Base-by-base conservation (phyloP, 1,140 invertebrate genomes). In the Ectropis grisescens region DNA sequence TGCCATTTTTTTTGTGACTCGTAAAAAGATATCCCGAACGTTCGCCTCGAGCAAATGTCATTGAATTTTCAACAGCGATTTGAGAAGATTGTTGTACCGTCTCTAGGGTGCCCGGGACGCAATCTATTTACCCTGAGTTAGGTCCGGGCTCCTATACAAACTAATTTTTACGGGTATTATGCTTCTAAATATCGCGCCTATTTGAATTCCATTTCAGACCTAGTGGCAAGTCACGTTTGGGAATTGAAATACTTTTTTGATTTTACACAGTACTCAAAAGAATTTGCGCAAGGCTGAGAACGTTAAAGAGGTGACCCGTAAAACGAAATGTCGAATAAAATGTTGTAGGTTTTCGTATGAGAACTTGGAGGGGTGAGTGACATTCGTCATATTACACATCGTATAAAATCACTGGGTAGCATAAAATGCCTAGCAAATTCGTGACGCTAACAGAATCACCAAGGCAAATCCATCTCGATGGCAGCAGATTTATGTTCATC, bases 1-100 rank as follows among this genome's bases (percentile, higher is more conserved):
- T 54, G 45, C 39, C 41, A 48, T 56, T 64, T 67, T 67, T 40
- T 50, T 60, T 55, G 47, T 58, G 41, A 46, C 49, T 56, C 57
- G 47, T 59, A 66, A 66, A 61, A 61, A 57, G 56, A 66, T 66
- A 66, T 52, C 53, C 44, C 29, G 37, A 41, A 37, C 40, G 47
- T 35, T 37, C 38, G 48, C 56, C 42, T 37, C 32, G 29, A 44
- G 50, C 54, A 44, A 45, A 53, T 53, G 59, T 56, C 57, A 60
- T 64, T 64, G 60, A 64, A 60, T 60, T 64, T 55, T 60, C 53
- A 56, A 59, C 50, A 48, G 37, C 40, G 47, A 43, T 47, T 47
- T 41, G 33, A 42, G 40, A 34, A 48, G 41, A 52, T 48, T 46
- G 47, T 50, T 45, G 42, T 48, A 25, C 25, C 26, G 34, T 31